phyloP scores from a whole-genome alignment of 2,888 invertebrate species.

The Brenthis hecate region DNA sequence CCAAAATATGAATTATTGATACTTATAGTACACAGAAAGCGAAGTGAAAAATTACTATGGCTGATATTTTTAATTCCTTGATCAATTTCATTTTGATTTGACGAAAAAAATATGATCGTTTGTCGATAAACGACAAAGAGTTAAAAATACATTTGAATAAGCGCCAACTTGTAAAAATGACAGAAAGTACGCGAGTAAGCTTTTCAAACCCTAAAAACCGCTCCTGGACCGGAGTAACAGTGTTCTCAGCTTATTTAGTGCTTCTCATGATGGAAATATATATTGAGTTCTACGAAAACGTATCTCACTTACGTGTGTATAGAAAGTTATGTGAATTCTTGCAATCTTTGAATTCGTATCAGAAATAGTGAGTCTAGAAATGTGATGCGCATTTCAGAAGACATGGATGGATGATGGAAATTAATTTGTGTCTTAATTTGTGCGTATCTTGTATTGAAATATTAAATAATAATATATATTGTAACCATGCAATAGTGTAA shows the following conservation, averaged over 20 bases:
- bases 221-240: constrained; percentile 69
- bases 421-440: too few species aligned
- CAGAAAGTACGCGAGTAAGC: constrained; percentile 54
- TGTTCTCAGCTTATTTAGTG: constrained; percentile 66
- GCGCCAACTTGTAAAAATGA: constrained; percentile 45
- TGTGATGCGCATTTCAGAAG: too few species aligned
- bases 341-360: constrained; percentile 13
- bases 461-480: too few species aligned
- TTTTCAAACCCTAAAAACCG: constrained; percentile 59
- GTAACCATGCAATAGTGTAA: too few species aligned
- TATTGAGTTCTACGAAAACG: constrained; percentile 66
- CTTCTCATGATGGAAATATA: constrained; percentile 67
- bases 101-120: too few species aligned
- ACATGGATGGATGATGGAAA: too few species aligned
- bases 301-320: constrained; percentile 60
- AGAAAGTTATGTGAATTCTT: constrained; percentile 49
- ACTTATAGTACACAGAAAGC: too few species aligned
- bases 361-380: too few species aligned
- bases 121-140: not conserved
- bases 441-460: not conserved
- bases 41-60: too few species aligned
- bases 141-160: constrained; percentile 20
- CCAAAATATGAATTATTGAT: too few species aligned
- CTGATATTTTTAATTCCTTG: too few species aligned
- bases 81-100: too few species aligned